Conservation (phyloP, 2,888 invertebrate genomes). For the Drosophila longiperda region DNA sequence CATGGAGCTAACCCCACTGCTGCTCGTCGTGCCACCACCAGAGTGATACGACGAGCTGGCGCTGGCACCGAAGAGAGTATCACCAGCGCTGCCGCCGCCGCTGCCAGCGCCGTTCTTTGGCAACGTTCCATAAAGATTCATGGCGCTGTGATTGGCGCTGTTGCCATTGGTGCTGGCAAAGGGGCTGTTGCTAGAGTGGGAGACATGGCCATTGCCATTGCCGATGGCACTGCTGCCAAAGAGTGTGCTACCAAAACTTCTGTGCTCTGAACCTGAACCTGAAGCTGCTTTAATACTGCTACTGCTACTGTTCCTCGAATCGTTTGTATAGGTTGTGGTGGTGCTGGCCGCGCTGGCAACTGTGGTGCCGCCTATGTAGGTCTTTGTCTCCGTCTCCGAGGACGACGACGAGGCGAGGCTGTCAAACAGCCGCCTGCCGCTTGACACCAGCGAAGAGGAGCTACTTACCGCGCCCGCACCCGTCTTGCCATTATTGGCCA, state of each 20-base stretch:
- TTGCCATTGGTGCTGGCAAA: constrained; percentile 76
- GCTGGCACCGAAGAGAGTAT: constrained; percentile 56
- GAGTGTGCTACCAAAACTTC: constrained; percentile 75
- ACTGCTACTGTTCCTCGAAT: constrained; percentile 80
- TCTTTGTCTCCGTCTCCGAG: constrained; percentile 75
- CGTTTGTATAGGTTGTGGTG: constrained; percentile 80
- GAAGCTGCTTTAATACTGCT: constrained; percentile 76
- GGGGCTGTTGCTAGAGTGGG: constrained; percentile 66
- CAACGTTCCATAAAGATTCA: constrained; percentile 84
- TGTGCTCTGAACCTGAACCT: constrained; percentile 82
- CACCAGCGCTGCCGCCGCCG: constrained; percentile 59
- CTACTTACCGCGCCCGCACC: constrained; percentile 55
- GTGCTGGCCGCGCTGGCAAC: constrained; percentile 66
- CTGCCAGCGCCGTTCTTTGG: constrained; percentile 80
- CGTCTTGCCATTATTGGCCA: constrained; percentile 58
- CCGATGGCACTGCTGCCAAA: constrained; percentile 78
- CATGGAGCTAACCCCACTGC: constrained; percentile 84
- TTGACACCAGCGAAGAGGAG: constrained; percentile 76
- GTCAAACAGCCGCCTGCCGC: constrained; percentile 81
- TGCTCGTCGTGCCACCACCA: constrained; percentile 81
- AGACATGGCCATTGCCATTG: constrained; percentile 64
- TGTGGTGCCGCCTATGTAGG: constrained; percentile 69
- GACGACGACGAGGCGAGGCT: constrained; percentile 80
- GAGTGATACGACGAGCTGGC: constrained; percentile 73
- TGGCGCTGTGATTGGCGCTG: constrained; percentile 78